These are phyloP conservation scores for Phainopepla nitens DNA, from an alignment of 2,113 vertebrate genomes.

Conservation along the genomic window DNA sequence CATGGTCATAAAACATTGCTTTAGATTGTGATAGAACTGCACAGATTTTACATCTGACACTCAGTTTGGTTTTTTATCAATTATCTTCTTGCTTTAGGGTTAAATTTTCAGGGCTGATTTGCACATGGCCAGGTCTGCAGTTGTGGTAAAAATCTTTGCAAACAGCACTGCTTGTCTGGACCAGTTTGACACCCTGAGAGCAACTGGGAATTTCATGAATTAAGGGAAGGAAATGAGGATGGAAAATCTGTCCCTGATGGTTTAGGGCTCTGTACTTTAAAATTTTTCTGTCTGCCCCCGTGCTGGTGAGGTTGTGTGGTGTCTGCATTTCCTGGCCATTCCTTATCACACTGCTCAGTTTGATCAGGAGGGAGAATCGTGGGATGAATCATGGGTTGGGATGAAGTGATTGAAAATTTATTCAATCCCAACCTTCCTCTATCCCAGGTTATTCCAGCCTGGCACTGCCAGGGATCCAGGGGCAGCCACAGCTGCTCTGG, in stretches of 20 bases:
- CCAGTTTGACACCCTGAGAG: background rate
- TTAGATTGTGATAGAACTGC: background rate
- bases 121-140: background rate
- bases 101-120: background rate
- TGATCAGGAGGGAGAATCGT: background rate
- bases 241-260: background rate
- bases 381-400: background rate
- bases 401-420: background rate
- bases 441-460: background rate
- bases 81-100: background rate
- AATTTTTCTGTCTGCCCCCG: background rate
- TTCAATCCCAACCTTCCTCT: background rate
- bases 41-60: background rate
- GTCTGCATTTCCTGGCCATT: background rate
- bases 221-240: background rate
- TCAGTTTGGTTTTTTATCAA: background rate
- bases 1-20: background rate
- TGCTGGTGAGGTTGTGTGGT: background rate
- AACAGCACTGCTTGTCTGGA: rapidly evolving
- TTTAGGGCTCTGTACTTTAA: background rate
- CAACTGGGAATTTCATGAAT: background rate
- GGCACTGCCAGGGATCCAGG: background rate
- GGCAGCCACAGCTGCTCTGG: background rate
- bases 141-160: background rate
- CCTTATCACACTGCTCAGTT: background rate